These are phyloP conservation scores for Eurypyga helias DNA, from an alignment of 2,113 vertebrate genomes.

Conservation along the genomic window DNA sequence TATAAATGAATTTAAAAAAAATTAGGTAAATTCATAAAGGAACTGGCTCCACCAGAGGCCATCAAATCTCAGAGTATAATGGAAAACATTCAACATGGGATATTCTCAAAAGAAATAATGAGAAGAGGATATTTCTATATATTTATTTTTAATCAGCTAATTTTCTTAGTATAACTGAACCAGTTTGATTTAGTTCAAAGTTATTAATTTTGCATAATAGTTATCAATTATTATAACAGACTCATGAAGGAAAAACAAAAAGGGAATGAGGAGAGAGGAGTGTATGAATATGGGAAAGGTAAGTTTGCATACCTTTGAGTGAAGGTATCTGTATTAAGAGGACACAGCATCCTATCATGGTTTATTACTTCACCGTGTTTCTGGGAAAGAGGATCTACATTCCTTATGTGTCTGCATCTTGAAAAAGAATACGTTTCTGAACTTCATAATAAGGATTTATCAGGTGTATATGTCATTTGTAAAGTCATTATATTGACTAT, in stretches of 20 bases:
- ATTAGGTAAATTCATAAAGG: neutral
- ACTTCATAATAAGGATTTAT: neutral
- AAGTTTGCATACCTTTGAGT: neutral
- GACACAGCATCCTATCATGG: neutral
- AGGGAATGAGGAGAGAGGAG: neutral
- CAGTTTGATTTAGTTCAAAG: neutral
- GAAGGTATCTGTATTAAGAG: neutral
- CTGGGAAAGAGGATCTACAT: neutral
- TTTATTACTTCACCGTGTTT: neutral
- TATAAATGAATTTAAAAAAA: neutral
- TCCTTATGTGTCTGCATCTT: neutral
- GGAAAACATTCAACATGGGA: neutral
- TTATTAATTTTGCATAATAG: neutral
- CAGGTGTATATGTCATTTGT: neutral
- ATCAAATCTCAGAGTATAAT: neutral
- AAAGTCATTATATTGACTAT: neutral
- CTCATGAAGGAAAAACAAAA: neutral
- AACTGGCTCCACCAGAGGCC: neutral
- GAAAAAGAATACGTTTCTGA: neutral
- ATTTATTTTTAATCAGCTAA: neutral
- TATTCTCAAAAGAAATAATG: neutral
- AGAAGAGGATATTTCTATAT: neutral
- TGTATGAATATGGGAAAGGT: neutral
- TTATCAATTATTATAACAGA: neutral
- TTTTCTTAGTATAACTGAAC: neutral